Evolutionary conservation across 1,140 invertebrate species (phyloP).

Genomic region (Antheraea pernyi): DNA sequence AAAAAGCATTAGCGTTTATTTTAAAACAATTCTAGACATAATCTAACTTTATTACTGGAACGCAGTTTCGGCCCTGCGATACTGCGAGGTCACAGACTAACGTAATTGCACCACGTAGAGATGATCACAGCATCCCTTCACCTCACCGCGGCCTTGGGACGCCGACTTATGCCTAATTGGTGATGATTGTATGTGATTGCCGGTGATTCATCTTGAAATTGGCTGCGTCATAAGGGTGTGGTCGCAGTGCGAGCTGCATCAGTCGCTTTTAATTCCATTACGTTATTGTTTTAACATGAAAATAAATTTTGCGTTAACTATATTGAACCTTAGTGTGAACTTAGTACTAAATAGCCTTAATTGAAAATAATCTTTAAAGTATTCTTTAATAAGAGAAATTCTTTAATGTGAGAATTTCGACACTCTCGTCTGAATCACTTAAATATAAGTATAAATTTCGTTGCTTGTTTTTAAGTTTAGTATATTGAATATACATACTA

Average conservation of each 20-base stretch:
- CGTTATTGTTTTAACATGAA: background rate
- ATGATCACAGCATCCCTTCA: constrained; percentile 29
- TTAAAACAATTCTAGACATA: background rate
- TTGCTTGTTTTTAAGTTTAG: too few relatives aligned
- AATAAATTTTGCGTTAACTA: background rate
- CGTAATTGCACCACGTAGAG: constrained; percentile 35
- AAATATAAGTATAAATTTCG: too few relatives aligned
- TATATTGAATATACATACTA: too few relatives aligned
- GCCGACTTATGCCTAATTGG: constrained; percentile 37
- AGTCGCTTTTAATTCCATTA: background rate
- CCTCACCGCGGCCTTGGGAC: constrained; percentile 29
- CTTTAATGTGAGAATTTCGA: too few relatives aligned
- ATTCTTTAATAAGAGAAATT: too few relatives aligned
- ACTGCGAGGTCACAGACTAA: constrained; percentile 23
- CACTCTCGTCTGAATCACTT: too few relatives aligned
- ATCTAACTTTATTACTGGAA: constrained; percentile 19
- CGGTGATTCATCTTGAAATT: constrained; percentile 26
- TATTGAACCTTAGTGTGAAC: background rate
- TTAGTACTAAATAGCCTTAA: too few relatives aligned
- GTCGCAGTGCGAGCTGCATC: background rate
- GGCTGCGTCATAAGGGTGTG: background rate
- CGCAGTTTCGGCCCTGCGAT: constrained; percentile 22
- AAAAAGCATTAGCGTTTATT: background rate
- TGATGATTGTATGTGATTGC: constrained; percentile 38
- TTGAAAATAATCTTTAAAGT: too few relatives aligned